phyloP scores from a whole-genome alignment of 2,797 vertebrate genomes.

The Triplophysa bombifrons region DNA sequence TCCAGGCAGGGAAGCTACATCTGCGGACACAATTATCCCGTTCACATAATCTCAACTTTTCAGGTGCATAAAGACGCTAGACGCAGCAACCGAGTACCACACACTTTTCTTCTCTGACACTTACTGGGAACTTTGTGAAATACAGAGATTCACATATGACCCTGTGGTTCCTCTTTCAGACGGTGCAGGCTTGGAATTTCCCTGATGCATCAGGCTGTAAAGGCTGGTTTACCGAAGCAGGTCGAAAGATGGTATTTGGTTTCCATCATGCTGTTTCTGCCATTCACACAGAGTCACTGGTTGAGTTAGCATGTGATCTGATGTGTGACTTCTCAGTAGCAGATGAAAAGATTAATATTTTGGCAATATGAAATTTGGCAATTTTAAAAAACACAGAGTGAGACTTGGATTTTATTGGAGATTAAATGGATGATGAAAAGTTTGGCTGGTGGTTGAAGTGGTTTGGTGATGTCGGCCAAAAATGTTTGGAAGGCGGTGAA shows the following conservation, averaged over 20 bases:
- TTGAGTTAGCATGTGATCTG: constrained; percentile 36
- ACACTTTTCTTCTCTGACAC: not conserved
- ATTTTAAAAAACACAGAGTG: too few species aligned
- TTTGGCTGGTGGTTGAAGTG: not conserved
- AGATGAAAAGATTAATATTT: not conserved
- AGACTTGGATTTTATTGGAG: not conserved
- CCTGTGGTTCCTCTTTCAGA: constrained; percentile 58
- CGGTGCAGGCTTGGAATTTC: constrained; percentile 61
- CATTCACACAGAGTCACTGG: constrained; percentile 33
- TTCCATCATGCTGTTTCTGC: constrained; percentile 41
- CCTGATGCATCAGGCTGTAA: constrained; percentile 37
- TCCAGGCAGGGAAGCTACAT: constrained; percentile 78
- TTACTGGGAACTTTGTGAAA: constrained; percentile 55
- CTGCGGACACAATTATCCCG: constrained; percentile 77
- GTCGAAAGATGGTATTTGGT: constrained; percentile 36
- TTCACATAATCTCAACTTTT: constrained; percentile 72
- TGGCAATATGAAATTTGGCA: too few species aligned
- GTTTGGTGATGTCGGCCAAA: not conserved
- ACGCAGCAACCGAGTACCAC: constrained; percentile 14
- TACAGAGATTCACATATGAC: constrained; percentile 66
- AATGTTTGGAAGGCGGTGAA: not conserved
- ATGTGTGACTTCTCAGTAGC: constrained; percentile 11
- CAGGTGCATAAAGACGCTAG: constrained; percentile 50
- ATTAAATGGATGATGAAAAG: not conserved
- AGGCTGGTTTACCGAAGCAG: constrained; percentile 19